Percentiles rank a stretch among this genome's conserved stretches.
Conservation (phyloP, 2,797 vertebrate species). For the Pangasius macronema region DNA sequence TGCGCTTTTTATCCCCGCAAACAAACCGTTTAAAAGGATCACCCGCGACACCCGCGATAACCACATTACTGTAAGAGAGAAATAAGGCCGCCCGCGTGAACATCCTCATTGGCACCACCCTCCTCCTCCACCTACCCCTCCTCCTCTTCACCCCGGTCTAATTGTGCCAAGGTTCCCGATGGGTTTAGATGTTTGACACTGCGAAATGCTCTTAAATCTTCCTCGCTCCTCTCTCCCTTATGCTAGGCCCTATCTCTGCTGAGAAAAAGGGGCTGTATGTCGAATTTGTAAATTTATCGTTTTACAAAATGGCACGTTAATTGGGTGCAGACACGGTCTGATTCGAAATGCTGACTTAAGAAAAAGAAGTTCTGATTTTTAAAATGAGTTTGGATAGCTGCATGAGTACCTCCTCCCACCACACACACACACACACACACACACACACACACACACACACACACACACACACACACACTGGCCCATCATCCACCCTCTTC, state of each 20-base stretch:
- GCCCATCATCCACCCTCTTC: constrained; percentile 41
- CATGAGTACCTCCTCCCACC: constrained; percentile 55
- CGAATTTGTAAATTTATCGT: constrained; percentile 85
- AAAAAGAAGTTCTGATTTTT: constrained; percentile 77
- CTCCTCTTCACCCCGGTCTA: constrained; percentile 73
- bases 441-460: constrained; percentile 42
- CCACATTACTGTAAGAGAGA: constrained; percentile 79
- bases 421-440: constrained; percentile 51
- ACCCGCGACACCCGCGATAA: constrained; percentile 78
- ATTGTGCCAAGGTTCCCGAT: constrained; percentile 82
- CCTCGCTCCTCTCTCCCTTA: constrained; percentile 72
- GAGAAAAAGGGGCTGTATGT: constrained; percentile 80
- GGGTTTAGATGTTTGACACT: constrained; percentile 84
- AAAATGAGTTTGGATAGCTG: constrained; percentile 78
- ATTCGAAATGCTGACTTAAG: constrained; percentile 86
- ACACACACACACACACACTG: constrained; percentile 36
- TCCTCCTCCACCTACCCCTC: constrained; percentile 38
- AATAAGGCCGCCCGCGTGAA: constrained; percentile 77
- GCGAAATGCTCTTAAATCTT: constrained; percentile 82
- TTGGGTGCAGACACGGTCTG: constrained; percentile 80
- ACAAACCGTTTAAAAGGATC: constrained; percentile 85
- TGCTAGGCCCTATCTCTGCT: constrained; percentile 77
- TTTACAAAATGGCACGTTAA: constrained; percentile 83
- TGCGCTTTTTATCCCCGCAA: constrained; percentile 81
- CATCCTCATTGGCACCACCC: constrained; percentile 68